Percentiles rank a stretch among this genome's conserved stretches.
These are phyloP conservation scores for Petrocephalus schoutedeni DNA, from an alignment of 2,797 vertebrate species.

Conservation along the genomic window DNA sequence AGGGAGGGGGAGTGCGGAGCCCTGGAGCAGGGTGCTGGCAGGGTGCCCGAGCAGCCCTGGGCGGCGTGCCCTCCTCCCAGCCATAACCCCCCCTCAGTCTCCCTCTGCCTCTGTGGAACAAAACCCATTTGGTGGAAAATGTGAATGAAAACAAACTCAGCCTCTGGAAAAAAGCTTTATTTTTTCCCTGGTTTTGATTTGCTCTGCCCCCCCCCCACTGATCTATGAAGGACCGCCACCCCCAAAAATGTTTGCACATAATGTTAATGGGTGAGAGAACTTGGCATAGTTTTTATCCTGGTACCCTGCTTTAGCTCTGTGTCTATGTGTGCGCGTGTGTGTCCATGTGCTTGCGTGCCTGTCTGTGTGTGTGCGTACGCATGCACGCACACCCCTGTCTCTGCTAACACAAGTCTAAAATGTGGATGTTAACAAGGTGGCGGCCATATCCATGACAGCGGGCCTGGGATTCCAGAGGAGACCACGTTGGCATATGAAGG, in stretches of 20 bases:
- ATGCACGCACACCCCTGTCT: neutral
- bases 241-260: constrained; percentile 2
- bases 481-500: constrained; percentile 53
- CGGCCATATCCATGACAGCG: constrained; percentile 70
- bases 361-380: neutral
- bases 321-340: neutral
- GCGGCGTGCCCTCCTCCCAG: neutral
- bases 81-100: no score
- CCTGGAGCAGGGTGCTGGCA: neutral
- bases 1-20: neutral
- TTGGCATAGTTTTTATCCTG: neutral
- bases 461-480: constrained; percentile 49
- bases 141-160: constrained; percentile 61
- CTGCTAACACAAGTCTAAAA: constrained; percentile 34
- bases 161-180: constrained; percentile 18
- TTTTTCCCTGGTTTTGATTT: neutral
- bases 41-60: neutral
- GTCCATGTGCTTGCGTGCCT: neutral
- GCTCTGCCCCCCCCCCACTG: neutral
- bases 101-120: neutral
- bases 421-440: constrained; percentile 54
- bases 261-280: neutral
- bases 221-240: neutral
- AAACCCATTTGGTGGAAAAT: constrained; percentile 54
- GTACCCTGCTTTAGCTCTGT: neutral